Evolutionary conservation across 2,113 vertebrate genomes (phyloP).

Genomic region (Centropus unirufus): DNA sequence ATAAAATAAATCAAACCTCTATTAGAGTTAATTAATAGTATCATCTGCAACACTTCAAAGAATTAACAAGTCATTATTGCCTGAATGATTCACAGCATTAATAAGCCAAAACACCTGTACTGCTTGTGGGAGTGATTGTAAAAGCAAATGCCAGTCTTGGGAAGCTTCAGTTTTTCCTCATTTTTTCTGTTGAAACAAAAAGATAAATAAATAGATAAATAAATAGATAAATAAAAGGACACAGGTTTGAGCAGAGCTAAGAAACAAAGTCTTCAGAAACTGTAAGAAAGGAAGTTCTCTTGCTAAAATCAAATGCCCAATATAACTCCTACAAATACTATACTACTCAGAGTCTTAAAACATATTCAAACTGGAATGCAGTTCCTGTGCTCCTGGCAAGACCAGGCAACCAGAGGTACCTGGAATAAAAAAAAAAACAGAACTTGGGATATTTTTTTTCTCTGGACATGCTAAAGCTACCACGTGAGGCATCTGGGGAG

Average conservation of each 20-base stretch:
- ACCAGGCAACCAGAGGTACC: neutral
- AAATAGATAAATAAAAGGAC: neutral
- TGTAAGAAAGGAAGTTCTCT: neutral
- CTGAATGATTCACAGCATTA: neutral
- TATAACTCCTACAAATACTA: neutral
- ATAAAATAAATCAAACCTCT: neutral
- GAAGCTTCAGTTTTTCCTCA: neutral
- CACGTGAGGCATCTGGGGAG: rapidly evolving
- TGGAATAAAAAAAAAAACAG: neutral
- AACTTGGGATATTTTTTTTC: neutral
- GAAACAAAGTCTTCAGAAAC: neutral
- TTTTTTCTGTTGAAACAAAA: neutral
- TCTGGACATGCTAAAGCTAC: neutral
- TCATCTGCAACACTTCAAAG: neutral
- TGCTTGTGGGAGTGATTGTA: neutral
- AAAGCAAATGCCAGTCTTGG: neutral
- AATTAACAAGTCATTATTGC: neutral
- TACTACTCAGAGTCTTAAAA: neutral
- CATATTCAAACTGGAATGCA: neutral
- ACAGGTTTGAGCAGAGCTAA: neutral
- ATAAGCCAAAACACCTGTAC: neutral
- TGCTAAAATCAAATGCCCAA: neutral
- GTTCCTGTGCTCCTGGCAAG: neutral
- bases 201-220: neutral
- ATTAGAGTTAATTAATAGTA: neutral